Base-by-base conservation (phyloP, 1,140 invertebrate genomes). In the Chironomus tepperi region DNA sequence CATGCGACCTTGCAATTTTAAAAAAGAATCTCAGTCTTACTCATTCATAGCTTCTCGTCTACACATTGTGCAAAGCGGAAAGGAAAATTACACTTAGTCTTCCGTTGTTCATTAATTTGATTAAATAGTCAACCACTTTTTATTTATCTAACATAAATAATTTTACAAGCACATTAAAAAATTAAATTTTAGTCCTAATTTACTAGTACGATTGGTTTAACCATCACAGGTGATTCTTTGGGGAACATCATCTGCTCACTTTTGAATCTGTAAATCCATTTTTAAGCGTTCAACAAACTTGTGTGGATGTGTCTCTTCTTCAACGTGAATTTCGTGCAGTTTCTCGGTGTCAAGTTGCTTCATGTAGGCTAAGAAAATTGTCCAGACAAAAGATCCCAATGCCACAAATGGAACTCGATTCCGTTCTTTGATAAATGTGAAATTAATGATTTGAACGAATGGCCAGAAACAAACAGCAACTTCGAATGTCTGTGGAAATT, bases 371-470 rank as follows among this genome's bases (percentile, higher is more conserved):
- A 95, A 83, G 80, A 93, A 94, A 77, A 89, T 89, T 21, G 91
- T 93, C 93, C 93, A 95, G 75, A 93, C 81, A 73, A 95, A 86
- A 83, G 92, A 94, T 79, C 91, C 93, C 15, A 89, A 80, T 79
- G 92, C 93, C 21, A 93, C 92, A 79, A 93, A 93, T n/a, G 90
- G 86, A 12, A 95, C 91, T 76, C 93, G 86, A 82, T 95, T 93
- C 77, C 87, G 87, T 79, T 94, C 91, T 34, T 89, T 87, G 74
- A 95, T 85, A 43, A 92, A 83, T 10, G 88, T 86, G 78, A 93
- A 94, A 79, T 95, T 95, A 2, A 94, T 83, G 24, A 93, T 91
- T 82, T 94, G 93, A 42, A 94, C 80, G 74, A 91, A 78, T 43
- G 93, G 93, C 93, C 93, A 95, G 16, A 93, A 84, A 76, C 88